A percentile compares a stretch with the other conserved stretches of the same genome.
Conservation (phyloP, 2,888 invertebrate genomes). For the Oeneis ivallda region DNA sequence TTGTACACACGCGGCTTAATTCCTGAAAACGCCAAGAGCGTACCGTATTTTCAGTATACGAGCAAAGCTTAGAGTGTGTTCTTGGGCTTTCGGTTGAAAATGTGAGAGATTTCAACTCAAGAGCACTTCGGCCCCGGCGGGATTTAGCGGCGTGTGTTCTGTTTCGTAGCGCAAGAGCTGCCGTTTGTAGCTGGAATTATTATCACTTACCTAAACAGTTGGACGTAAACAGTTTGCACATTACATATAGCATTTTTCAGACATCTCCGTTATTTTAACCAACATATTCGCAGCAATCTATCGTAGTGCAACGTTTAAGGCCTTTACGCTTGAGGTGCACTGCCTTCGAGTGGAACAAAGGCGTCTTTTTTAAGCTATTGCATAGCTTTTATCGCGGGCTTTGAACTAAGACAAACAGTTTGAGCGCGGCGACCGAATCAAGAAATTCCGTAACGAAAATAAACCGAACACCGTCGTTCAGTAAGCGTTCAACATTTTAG, state of each 20-base stretch:
- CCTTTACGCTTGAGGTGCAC: too few relatives aligned
- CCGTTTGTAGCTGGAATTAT: slow-evolving; percentile 34
- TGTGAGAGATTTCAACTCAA: slow-evolving; percentile 36
- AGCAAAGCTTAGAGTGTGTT: slow-evolving; percentile 14
- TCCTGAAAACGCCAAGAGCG: slow-evolving; percentile 14
- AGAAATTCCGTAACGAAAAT: too few relatives aligned
- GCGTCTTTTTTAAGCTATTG: too few relatives aligned
- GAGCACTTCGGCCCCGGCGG: slow-evolving; percentile 32
- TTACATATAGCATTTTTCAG: not conserved
- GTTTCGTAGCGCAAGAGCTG: slow-evolving; percentile 16
- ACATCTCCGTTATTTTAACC: too few relatives aligned
- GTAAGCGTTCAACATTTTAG: too few relatives aligned
- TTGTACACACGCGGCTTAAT: slow-evolving; percentile 31
- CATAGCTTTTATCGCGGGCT: too few relatives aligned
- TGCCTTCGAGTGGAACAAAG: too few relatives aligned
- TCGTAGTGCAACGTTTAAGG: too few relatives aligned
- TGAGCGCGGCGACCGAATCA: too few relatives aligned
- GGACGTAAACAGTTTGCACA: slow-evolving; percentile 22
- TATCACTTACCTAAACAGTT: slow-evolving; percentile 32
- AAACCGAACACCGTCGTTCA: too few relatives aligned
- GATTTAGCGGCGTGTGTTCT: slow-evolving; percentile 37
- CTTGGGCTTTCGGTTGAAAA: slow-evolving; percentile 24
- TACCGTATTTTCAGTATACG: slow-evolving; percentile 6
- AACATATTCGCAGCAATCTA: too few relatives aligned
- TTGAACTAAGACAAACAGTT: too few relatives aligned